Evolutionary conservation across 2,888 invertebrate genomes (phyloP), one percentile per base, ranked within the genome.

Genomic region (Ectemnius cavifrons): DNA sequence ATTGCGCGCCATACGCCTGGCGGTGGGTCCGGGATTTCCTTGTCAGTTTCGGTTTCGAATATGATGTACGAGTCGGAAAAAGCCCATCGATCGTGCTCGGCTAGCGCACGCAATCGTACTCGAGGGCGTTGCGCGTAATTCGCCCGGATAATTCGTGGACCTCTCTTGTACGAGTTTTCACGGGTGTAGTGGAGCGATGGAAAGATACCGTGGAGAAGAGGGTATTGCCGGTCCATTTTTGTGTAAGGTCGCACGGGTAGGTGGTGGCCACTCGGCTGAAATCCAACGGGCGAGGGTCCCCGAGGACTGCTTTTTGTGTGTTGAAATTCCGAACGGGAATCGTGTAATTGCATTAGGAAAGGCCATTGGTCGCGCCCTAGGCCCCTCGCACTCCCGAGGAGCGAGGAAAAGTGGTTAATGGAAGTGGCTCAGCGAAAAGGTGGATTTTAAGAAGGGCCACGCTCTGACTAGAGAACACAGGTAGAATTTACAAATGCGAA

Each of bases 1-100:
- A 80, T 80, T 79, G 69, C 73, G 56, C 73, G 64, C 71, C 73
- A 67, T 79, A 79, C 76, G 80, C 66, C 71, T 59, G 73, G 65
- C 71, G 75, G 71, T 68, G 57, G 63, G 47, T 63, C 47, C 45
- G 49, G 73, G 71, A 68, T 80, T 76, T 79, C 71, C 73, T 80
- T 82, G 80, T 80, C 82, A 80, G 80, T 79, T 80, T 80, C 76
- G 80, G 71, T 80, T 79, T 79, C 80, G 80, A 71, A 60, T 72
- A 80, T 82, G 80, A 80, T 79, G 73, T 80, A 80, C 82, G 76
- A 79, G 71, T 76, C 59, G 67, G 57, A 65, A 71, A 69, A 78
- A 79, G 69, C 66, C 73, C 71, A 80, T 80, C 81, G 80, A 80
- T 80, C 37, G 37, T 37, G 8, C 37, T 71, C 58, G 67, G 47